These are phyloP conservation scores for Stenopsyche tienmushanensis DNA, from an alignment of 1,140 invertebrate genomes.

Conservation along the genomic window DNA sequence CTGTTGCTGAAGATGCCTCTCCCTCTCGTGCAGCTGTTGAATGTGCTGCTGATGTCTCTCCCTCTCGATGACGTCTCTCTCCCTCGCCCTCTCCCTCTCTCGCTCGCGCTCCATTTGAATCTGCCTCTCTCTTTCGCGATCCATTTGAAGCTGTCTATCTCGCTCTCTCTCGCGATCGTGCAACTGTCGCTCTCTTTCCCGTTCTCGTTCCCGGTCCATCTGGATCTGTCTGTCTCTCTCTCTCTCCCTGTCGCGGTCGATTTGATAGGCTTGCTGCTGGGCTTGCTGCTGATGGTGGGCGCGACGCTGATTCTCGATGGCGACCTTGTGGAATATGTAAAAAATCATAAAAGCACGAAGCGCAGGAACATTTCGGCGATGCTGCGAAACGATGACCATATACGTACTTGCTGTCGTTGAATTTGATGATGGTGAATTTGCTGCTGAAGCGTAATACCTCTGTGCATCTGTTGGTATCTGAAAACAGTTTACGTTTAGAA, in stretches of 20 bases:
- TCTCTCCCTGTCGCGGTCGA: slow-evolving; percentile 30
- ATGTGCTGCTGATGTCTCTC: slow-evolving; percentile 37
- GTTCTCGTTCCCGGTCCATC: slow-evolving; percentile 40
- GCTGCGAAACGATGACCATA: neutral
- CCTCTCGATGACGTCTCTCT: slow-evolving; percentile 43
- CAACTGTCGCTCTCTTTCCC: slow-evolving; percentile 39
- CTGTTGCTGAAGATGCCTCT: slow-evolving; percentile 46
- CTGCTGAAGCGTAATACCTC: slow-evolving; percentile 45
- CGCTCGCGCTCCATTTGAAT: slow-evolving; percentile 47
- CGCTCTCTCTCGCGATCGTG: slow-evolving; percentile 40
- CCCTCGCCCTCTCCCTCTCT: slow-evolving; percentile 47
- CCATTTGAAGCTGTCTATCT: too few relatives aligned
- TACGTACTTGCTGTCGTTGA: slow-evolving; percentile 40
- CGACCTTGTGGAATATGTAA: slow-evolving; percentile 4
- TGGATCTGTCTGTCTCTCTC: slow-evolving; percentile 21
- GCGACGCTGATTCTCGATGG: slow-evolving; percentile 36
- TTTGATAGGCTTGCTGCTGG: slow-evolving; percentile 40
- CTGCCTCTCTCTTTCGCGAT: slow-evolving; percentile 48
- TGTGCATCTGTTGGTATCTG: slow-evolving; percentile 44
- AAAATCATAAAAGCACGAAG: neutral
- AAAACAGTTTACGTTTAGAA: too few relatives aligned
- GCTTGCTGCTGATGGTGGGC: slow-evolving; percentile 41
- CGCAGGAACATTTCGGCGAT: neutral
- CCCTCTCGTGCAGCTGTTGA: slow-evolving; percentile 44
- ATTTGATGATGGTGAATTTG: slow-evolving; percentile 42